Percentiles rank a stretch among this genome's conserved stretches.
Evolutionary conservation across 2,113 vertebrate species (phyloP).

Genomic region (Loxodonta africana): DNA sequence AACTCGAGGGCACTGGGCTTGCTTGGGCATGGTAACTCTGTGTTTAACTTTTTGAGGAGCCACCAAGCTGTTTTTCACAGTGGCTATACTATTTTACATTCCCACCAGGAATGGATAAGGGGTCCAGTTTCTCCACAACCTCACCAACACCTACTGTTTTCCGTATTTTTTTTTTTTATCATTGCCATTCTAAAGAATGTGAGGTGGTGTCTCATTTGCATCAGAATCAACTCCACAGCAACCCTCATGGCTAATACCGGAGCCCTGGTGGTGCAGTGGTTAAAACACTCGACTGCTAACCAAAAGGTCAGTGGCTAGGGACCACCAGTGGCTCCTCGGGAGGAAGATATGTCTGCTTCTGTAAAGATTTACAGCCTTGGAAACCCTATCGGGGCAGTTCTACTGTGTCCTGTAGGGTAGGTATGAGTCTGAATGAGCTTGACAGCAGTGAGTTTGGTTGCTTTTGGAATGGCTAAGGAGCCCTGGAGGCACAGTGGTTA

Average conservation of each 20-base stretch:
- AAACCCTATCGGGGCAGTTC: too few relatives aligned
- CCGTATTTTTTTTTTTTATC: not conserved
- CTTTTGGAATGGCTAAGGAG: too few relatives aligned
- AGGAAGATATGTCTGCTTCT: not conserved
- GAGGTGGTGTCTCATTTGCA: not conserved
- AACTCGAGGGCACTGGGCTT: too few relatives aligned
- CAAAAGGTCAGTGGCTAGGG: not conserved
- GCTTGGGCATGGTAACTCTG: not conserved
- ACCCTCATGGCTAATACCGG: too few relatives aligned
- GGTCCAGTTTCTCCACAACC: not conserved
- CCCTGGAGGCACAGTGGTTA: too few relatives aligned
- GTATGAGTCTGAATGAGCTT: too few relatives aligned
- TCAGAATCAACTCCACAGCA: too few relatives aligned
- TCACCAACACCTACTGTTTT: not conserved
- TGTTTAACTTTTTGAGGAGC: too few relatives aligned
- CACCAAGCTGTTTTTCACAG: not conserved
- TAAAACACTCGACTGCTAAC: not conserved
- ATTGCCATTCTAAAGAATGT: not conserved
- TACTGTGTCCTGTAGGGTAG: too few relatives aligned
- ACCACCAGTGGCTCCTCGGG: not conserved
- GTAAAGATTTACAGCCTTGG: not conserved
- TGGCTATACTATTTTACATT: not conserved
- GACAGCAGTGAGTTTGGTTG: too few relatives aligned
- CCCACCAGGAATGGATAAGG: not conserved
- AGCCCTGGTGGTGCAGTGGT: too few relatives aligned